Base-by-base conservation (phyloP, 2,888 invertebrate genomes). In the Drosophila kanekoi region DNA sequence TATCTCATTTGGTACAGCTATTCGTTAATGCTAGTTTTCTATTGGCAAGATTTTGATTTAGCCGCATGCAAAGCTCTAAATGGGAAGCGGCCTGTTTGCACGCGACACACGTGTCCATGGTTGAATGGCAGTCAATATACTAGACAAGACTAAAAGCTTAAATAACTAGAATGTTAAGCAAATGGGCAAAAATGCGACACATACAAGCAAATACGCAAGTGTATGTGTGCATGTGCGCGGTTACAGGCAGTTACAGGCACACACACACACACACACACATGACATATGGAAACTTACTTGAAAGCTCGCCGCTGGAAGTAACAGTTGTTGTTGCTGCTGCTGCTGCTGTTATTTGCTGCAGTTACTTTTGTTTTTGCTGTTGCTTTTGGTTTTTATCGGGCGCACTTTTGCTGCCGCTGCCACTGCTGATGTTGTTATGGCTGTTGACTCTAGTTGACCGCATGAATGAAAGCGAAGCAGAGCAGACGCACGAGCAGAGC, bases 401-500 rank as follows among this genome's bases (percentile, higher is more conserved):
- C 51, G 47, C 38, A 48, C 41, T 57, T 60, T 47, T 51, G 51
- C 60, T 65, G 61, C 49, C 14, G 37, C 37, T n/a, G 37, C 5
- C 11, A 6, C 41, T 13, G 41, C 18, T 16, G 18, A 18, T n/a
- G 44, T 11, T 35, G 49, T 63, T 81, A 63, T 81, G 62, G 64
- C 69, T 79, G 73, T 72, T 79, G 73, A 70, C 66, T 65, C 54
- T 76, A 63, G 81, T 72, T 83, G 84, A 84, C 77, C 79, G 83
- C 81, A 79, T 87, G 81, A 79, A 83, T 83, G 87, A 83, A 84
- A 87, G 84, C 84, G 68, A 80, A 82, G 68, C 62, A 63, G 69
- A 76, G 47, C 49, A 65, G 59, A 43, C 45, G 45, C 47, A 54
- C 54, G 41, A 52, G 53, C 44, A 60, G 60, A 66, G 40, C 75